Conservation (phyloP, 1,140 invertebrate species). For the Neomicropteryx cornuta region DNA sequence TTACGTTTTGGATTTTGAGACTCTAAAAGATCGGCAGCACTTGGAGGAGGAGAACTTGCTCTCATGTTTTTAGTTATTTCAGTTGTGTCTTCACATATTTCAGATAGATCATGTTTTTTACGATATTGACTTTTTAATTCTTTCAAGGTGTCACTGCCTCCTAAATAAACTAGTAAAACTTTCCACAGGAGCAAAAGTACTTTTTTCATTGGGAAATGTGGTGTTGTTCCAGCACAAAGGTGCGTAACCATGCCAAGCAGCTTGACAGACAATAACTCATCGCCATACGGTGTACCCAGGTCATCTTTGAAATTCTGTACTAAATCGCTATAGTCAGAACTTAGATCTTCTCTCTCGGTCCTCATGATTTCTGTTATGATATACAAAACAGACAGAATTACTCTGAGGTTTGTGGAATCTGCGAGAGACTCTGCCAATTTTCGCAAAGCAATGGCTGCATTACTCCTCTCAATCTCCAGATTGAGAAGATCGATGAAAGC, state of each 20-base stretch:
- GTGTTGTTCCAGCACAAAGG: slow-evolving; percentile 87
- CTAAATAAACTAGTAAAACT: slow-evolving; percentile 78
- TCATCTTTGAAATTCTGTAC: slow-evolving; percentile 71
- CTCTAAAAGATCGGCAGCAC: slow-evolving; percentile 84
- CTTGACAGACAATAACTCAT: slow-evolving; percentile 80
- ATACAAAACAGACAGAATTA: slow-evolving; percentile 88
- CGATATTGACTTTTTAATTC: slow-evolving; percentile 65
- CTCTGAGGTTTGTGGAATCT: slow-evolving; percentile 84
- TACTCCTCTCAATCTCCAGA: slow-evolving; percentile 84
- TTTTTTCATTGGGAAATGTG: slow-evolving; percentile 97
- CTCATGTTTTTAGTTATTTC: slow-evolving; percentile 88
- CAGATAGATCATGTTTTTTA: slow-evolving; percentile 56
- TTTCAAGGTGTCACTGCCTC: slow-evolving; percentile 74
- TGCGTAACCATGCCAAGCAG: slow-evolving; percentile 88
- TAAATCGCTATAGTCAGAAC: slow-evolving; percentile 55
- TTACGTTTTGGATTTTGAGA: slow-evolving; percentile 68
- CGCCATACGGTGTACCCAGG: slow-evolving; percentile 57
- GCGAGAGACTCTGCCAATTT: slow-evolving; percentile 84
- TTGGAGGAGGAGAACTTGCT: slow-evolving; percentile 88
- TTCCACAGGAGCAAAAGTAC: slow-evolving; percentile 95
- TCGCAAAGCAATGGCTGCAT: slow-evolving; percentile 63
- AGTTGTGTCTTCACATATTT: slow-evolving; percentile 82
- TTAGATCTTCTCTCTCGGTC: slow-evolving; percentile 47
- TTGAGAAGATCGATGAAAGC: slow-evolving; percentile 86
- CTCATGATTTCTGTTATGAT: slow-evolving; percentile 88